Percentiles rank a stretch among this genome's conserved stretches.
Evolutionary conservation across 2,888 invertebrate species (phyloP).

Genomic region (Sphaeridia pumilis): DNA sequence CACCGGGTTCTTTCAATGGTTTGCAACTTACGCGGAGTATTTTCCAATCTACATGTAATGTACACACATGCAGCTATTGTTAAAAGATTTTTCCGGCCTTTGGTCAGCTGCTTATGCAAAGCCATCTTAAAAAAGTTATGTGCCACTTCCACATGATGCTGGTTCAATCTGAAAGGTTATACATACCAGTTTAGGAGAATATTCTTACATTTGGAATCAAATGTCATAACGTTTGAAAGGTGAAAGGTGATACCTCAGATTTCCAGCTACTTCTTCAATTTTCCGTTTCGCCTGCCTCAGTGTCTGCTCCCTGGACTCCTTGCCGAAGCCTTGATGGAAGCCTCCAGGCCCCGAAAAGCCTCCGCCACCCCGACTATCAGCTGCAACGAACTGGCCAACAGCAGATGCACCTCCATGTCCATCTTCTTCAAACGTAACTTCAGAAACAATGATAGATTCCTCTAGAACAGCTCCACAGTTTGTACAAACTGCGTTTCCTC

Average conservation of each 20-base stretch:
- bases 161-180: slow-evolving; percentile 52
- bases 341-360: slow-evolving; percentile 55
- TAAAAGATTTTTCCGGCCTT: slow-evolving; percentile 78
- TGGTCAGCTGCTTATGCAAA: slow-evolving; percentile 65
- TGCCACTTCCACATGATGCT: slow-evolving; percentile 85
- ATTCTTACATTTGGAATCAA: not conserved
- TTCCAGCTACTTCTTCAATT: slow-evolving; percentile 73
- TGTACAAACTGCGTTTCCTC: slow-evolving; percentile 93
- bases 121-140: slow-evolving; percentile 91
- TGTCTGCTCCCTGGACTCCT: slow-evolving; percentile 87
- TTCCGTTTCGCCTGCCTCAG: slow-evolving; percentile 74
- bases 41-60: slow-evolving; percentile 88
- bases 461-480: slow-evolving; percentile 92
- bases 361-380: slow-evolving; percentile 72
- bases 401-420: slow-evolving; percentile 75
- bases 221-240: not conserved
- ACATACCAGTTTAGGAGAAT: not conserved
- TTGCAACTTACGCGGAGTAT: slow-evolving; percentile 64
- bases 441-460: slow-evolving; percentile 90
- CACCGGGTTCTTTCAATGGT: not conserved
- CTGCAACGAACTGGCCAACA: slow-evolving; percentile 85
- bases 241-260: slow-evolving; percentile 47
- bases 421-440: slow-evolving; percentile 90
- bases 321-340: slow-evolving; percentile 65
- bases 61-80: slow-evolving; percentile 96